phyloP scores from a whole-genome alignment of 2,113 vertebrate species.

The Entomyzon cyanotis region DNA sequence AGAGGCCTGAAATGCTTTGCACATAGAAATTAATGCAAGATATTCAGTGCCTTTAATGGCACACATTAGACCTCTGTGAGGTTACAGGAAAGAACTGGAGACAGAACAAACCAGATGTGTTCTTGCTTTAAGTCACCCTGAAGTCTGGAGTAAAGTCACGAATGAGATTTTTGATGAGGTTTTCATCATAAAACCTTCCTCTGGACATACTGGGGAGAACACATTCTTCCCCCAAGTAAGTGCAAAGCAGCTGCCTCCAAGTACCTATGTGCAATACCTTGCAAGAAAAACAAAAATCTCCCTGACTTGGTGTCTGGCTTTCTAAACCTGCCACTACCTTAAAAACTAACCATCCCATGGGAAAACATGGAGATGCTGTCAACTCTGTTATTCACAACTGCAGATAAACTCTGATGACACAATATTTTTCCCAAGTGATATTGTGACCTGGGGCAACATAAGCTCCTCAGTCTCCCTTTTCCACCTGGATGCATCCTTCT shows the following conservation, averaged over 20 bases:
- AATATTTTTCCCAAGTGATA: neutral
- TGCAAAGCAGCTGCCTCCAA: neutral
- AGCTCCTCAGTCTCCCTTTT: neutral
- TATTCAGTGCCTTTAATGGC: neutral
- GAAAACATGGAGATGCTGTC: neutral
- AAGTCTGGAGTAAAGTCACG: neutral
- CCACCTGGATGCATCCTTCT: neutral
- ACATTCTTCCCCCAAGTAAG: neutral
- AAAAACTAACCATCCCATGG: neutral
- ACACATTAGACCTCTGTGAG: neutral
- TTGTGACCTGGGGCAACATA: neutral
- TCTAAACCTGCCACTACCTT: neutral
- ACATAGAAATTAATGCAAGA: neutral
- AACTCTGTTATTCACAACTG: neutral
- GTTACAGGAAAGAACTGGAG: neutral
- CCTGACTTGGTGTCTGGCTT: neutral
- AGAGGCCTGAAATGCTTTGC: neutral
- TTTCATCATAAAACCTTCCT: neutral
- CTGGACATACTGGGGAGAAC: neutral
- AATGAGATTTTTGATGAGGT: neutral
- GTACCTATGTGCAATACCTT: neutral
- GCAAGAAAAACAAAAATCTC: neutral
- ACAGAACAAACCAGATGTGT: neutral
- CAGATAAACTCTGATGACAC: neutral
- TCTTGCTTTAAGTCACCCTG: neutral